Evolutionary conservation across 2,113 vertebrate species (phyloP).

Genomic region (Campylomormyrus numenius): DNA sequence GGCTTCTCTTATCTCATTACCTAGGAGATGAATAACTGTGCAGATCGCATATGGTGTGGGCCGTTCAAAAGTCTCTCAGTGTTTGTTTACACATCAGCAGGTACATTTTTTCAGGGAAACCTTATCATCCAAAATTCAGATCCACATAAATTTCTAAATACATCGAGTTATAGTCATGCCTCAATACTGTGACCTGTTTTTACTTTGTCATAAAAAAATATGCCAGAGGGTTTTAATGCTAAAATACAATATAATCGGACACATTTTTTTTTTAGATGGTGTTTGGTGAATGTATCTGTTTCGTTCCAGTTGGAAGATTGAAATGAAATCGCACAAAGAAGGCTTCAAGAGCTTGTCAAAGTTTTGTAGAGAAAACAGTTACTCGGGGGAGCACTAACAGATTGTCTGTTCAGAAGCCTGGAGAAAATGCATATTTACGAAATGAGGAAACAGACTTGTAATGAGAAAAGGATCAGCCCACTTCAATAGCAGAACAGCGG

Average conservation of each 20-base stretch:
- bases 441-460: background rate
- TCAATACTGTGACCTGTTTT: background rate
- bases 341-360: background rate
- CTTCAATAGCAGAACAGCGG: background rate
- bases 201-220: background rate
- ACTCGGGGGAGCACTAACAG: background rate
- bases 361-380: background rate
- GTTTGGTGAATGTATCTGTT: background rate
- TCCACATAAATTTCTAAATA: background rate
- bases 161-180: background rate
- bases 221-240: constrained; percentile 8
- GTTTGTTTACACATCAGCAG: constrained; percentile 27
- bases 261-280: background rate
- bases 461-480: background rate
- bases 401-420: background rate
- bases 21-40: constrained; percentile 22
- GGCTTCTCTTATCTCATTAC: constrained; percentile 28
- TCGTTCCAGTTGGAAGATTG: background rate
- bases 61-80: constrained; percentile 33
- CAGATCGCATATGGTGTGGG: constrained; percentile 32
- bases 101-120: constrained; percentile 32
- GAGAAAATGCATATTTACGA: background rate
- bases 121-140: constrained; percentile 30
- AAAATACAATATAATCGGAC: background rate
- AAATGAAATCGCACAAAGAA: background rate